Evolutionary conservation across 2,113 vertebrate genomes (phyloP), one percentile per base, ranked within the genome.

Genomic region (Ivindomyrus marchei): DNA sequence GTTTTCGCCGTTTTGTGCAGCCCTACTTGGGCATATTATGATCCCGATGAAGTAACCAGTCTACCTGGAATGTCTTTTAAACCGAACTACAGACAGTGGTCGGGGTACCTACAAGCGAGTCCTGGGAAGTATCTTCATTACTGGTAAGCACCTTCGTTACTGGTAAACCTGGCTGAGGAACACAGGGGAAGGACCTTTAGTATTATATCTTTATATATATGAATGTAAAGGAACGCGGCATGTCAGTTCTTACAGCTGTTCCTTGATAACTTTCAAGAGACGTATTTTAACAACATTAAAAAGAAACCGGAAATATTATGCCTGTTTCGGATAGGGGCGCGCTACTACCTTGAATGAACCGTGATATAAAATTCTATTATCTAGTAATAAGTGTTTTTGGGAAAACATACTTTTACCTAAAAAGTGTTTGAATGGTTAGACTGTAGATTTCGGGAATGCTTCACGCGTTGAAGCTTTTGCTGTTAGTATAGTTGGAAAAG

Each of bases 101-200:
- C 96, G 0, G 96, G 96, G 4, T 94, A 96, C 92, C 92, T 96
- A 1, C 90, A 94, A 88, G 95, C 94, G 0, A 91, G 94, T 2
- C 92, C 93, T 1, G 95, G 95, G 0, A 95, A 90, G 90, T 96
- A 95, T 50, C 92, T 96, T 0, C 96, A 96, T 87, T 96, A 96
- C 53, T 96, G 96, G 96, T 96, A 89, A 95, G 94, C 87, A 95
- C 50, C 92, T 96, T 0, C 96, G 96, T 87, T 96, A 96, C 50
- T 96, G 95, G 96, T 96, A 89, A 95, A 66, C n/a, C 62, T 66
- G 94, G 70, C 58, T 36, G 13, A 77, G 17, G 5, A 80, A 31
- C n/a, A 4, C 62, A 0, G 45, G 3, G 27, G 27, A 13, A 31
- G 62, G 62, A 70, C 62, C 62, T 31, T 70, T 70, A 70, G n/a